A percentile compares a stretch with the other conserved stretches of the same genome.
Evolutionary conservation across 1,140 invertebrate species (phyloP).

Genomic region (Bathynomus jamesi): DNA sequence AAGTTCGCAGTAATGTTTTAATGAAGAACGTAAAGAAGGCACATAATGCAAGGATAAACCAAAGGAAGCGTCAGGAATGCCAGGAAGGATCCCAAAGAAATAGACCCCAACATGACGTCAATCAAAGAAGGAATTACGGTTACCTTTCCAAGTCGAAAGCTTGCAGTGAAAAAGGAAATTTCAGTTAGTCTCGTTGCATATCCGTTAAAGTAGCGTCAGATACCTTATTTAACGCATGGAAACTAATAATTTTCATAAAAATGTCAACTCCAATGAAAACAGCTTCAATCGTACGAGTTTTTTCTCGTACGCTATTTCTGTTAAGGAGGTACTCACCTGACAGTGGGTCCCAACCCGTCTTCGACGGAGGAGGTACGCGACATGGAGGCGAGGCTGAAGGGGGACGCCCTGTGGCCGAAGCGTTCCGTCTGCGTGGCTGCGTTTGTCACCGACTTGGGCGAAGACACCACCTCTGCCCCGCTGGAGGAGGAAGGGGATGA

Average conservation of each 20-base stretch:
- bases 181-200: no score
- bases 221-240: no score
- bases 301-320: no score
- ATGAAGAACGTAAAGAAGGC: neutral
- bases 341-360: conserved; percentile 34
- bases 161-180: conserved; percentile 22
- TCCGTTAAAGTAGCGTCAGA: no score
- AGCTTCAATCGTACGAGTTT: no score
- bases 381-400: conserved; percentile 12
- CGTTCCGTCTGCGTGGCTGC: conserved; percentile 62
- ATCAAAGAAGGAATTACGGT: conserved; percentile 16
- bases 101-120: conserved; percentile 21
- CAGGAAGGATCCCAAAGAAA: conserved; percentile 19
- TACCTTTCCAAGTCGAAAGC: conserved; percentile 38
- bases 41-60: neutral
- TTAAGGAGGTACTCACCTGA: conserved; percentile 23
- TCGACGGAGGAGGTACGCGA: conserved; percentile 28
- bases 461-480: no score
- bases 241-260: no score
- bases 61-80: conserved; percentile 13
- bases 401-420: neutral
- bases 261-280: no score
- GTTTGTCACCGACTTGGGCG: conserved; percentile 42
- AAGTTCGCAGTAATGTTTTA: no score
- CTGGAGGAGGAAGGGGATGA: no score